Evolutionary conservation across 2,113 vertebrate genomes (phyloP), one percentile per base, ranked within the genome.

Genomic region (Seriola quinqueradiata): DNA sequence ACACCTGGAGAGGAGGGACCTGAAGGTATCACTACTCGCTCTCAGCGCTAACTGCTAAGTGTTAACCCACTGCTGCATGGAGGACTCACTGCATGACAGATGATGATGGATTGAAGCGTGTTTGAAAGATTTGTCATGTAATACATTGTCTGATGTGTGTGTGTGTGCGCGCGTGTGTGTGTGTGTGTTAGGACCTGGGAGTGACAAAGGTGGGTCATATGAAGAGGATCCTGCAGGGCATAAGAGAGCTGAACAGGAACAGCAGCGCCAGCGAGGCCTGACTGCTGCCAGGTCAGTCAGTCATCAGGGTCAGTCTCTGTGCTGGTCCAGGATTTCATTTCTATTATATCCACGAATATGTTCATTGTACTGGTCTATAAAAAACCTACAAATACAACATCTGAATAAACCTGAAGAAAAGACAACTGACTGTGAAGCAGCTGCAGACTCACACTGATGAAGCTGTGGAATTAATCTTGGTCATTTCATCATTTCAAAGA

Each of bases 181-280:
- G 42, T 50, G 44, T 68, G 11, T 80, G 28, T 87, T 5, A 99
- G 98, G 98, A 99, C 81, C 94, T 99, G 42, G 98, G 98, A 0
- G 97, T 99, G 90, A 97, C 97, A 46, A 99, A 99, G 94, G 98
- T 99, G 75, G 98, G 98, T 52, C 98, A 99, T 79, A 97, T 99
- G 97, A 99, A 99, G 95, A 93, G 98, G 83, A 99, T 99, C 87
- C 95, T 99, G 55, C 98, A 99, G 21, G 98, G 97, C 61, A 98
- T 99, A 96, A 93, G 96, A 92, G 97, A 98, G 81, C 95, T 99
- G 94, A 97, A 95, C 93, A 95, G 96, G 81, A 96, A 85, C 95
- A 92, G 94, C 88, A 95, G 96, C 75, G 95, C 94, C 94, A 95
- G 95, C 92, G 97, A 97, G 90, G 97, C 94, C 90, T 99, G 96